Percentiles rank a stretch among this genome's conserved stretches.
Conservation (phyloP, 2,113 vertebrate species). For the Ptychochromis oligacanthus region DNA sequence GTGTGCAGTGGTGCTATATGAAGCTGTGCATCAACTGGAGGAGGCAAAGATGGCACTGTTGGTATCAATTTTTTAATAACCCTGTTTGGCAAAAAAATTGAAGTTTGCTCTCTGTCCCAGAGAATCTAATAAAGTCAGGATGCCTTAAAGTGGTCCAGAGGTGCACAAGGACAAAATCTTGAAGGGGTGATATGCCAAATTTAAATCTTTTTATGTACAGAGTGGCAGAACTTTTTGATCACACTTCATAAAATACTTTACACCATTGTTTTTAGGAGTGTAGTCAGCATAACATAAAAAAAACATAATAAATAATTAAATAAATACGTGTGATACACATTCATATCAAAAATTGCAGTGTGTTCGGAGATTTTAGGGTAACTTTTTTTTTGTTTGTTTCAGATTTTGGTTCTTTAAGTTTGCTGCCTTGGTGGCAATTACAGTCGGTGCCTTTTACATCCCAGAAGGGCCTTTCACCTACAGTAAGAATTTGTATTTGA, state of each 20-base stretch:
- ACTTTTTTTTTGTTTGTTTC: conserved; percentile 7
- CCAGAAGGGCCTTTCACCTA: conserved; percentile 88
- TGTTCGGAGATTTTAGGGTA: not conserved
- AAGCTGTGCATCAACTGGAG: no score
- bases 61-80: no score
- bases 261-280: not conserved
- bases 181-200: not conserved
- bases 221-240: not conserved
- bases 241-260: not conserved
- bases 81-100: not conserved
- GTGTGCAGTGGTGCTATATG: no score
- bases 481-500: conserved; percentile 76
- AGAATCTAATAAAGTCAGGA: not conserved
- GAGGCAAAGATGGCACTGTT: no score
- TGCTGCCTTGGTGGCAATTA: conserved; percentile 86
- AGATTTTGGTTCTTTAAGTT: conserved; percentile 99
- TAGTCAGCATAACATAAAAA: not conserved
- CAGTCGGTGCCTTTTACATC: conserved; percentile 93
- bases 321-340: not conserved
- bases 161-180: not conserved
- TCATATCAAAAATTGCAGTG: not conserved
- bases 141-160: not conserved
- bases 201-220: not conserved
- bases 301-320: not conserved
- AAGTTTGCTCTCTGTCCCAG: not conserved